Evolutionary conservation across 2,113 vertebrate species (phyloP).

Genomic region (Theristicus caerulescens): DNA sequence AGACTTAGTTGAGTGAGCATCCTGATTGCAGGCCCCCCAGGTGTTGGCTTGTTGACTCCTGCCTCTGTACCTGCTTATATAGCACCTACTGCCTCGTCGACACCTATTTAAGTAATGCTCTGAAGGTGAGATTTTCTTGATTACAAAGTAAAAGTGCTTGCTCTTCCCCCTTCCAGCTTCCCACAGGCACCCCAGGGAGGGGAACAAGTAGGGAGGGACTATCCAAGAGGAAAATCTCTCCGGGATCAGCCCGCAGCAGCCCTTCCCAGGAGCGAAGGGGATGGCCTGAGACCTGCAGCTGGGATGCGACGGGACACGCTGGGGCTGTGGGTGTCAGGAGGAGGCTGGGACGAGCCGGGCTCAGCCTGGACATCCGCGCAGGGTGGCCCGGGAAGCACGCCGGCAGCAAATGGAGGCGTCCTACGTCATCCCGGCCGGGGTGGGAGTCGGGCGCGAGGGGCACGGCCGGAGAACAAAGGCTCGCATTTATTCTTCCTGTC

Average conservation of each 20-base stretch:
- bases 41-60: conserved; percentile 2
- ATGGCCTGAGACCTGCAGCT: background rate
- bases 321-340: background rate
- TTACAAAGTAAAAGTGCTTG: background rate
- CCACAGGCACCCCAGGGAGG: background rate
- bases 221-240: background rate
- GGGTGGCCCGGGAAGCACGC: background rate
- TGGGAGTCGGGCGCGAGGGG: background rate
- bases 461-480: conserved; percentile 12
- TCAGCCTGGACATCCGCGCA: fast-evolving
- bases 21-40: background rate
- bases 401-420: background rate
- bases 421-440: background rate
- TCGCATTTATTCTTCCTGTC: background rate
- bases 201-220: background rate
- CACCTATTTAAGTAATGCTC: background rate
- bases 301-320: background rate
- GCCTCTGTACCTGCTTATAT: background rate
- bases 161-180: background rate
- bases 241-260: background rate
- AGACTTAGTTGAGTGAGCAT: background rate
- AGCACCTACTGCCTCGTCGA: background rate
- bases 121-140: background rate
- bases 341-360: background rate
- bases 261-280: background rate